Evolutionary conservation across 2,888 invertebrate species (phyloP).

Genomic region (Dascillus cervinus): DNA sequence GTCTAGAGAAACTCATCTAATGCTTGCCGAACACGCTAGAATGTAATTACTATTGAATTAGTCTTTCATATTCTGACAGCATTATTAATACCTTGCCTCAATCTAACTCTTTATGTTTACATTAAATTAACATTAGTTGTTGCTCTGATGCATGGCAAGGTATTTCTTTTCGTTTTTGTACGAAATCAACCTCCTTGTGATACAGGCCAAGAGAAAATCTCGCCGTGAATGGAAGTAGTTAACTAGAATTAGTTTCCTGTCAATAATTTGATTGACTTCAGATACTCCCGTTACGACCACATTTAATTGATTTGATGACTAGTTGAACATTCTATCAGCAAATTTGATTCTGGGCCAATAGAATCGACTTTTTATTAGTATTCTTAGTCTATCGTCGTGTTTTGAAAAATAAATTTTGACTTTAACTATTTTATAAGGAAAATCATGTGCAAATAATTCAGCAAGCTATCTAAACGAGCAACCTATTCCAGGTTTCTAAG

Average conservation of each 20-base stretch:
- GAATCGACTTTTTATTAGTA: no score
- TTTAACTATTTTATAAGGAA: no score
- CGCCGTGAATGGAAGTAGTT: background rate
- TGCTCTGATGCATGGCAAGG: constrained; percentile 6
- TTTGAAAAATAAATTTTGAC: no score
- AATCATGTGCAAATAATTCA: no score
- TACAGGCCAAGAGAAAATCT: background rate
- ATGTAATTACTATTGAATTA: constrained; percentile 37
- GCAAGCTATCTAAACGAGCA: constrained; percentile 13
- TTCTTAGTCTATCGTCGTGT: no score
- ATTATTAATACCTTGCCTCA: constrained; percentile 31
- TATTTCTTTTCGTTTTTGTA: background rate
- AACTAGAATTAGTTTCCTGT: background rate
- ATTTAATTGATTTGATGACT: no score
- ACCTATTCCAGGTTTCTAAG: constrained; percentile 14
- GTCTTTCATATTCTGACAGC: constrained; percentile 32
- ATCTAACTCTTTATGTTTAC: constrained; percentile 29
- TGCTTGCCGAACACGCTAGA: constrained; percentile 33
- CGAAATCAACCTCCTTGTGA: no score
- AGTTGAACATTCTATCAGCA: no score
- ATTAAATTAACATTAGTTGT: constrained; percentile 30
- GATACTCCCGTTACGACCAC: no score
- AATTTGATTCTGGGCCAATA: no score
- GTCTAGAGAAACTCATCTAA: constrained; percentile 25
- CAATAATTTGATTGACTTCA: background rate